A percentile compares a stretch with the other conserved stretches of the same genome.
Conservation (phyloP, 1,140 invertebrate genomes). For the Trissolcus basalis region DNA sequence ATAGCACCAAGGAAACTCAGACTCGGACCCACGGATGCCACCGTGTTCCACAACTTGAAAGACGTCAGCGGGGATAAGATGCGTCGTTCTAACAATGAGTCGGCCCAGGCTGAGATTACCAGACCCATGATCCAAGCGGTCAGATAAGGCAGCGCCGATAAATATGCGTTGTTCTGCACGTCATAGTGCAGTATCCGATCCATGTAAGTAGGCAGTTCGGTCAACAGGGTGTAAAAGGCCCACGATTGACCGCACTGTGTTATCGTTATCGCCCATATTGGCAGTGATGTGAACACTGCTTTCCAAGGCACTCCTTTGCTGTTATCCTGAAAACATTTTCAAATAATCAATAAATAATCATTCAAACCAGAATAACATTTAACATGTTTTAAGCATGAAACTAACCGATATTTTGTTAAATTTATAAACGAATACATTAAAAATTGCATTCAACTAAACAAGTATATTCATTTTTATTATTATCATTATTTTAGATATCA, state of each 20-base stretch:
- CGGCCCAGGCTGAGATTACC: constrained; percentile 82
- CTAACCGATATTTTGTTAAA: too few species aligned
- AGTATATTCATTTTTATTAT: too few species aligned
- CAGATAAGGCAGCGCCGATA: constrained; percentile 72
- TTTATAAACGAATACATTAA: too few species aligned
- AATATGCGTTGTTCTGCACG: constrained; percentile 79
- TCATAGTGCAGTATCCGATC: constrained; percentile 92
- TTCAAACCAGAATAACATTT: too few species aligned
- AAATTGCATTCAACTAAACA: too few species aligned
- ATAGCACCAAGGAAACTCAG: constrained; percentile 85
- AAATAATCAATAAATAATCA: neutral
- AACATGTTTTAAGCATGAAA: too few species aligned
- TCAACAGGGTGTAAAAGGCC: constrained; percentile 96
- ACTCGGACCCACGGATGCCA: constrained; percentile 84
- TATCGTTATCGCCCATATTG: constrained; percentile 90
- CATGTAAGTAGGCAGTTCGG: constrained; percentile 96
- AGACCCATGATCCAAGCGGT: constrained; percentile 83
- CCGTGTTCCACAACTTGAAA: constrained; percentile 86
- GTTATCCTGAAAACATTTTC: constrained; percentile 38
- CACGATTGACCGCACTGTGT: constrained; percentile 95
- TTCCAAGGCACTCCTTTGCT: constrained; percentile 82
- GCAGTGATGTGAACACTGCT: constrained; percentile 85
- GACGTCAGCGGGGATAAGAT: constrained; percentile 81
- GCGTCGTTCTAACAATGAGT: constrained; percentile 81
- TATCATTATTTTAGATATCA: too few species aligned